Evolutionary conservation across 2,888 invertebrate species (phyloP), one percentile per base, ranked within the genome.

Genomic region (Eucera pruinosa): DNA sequence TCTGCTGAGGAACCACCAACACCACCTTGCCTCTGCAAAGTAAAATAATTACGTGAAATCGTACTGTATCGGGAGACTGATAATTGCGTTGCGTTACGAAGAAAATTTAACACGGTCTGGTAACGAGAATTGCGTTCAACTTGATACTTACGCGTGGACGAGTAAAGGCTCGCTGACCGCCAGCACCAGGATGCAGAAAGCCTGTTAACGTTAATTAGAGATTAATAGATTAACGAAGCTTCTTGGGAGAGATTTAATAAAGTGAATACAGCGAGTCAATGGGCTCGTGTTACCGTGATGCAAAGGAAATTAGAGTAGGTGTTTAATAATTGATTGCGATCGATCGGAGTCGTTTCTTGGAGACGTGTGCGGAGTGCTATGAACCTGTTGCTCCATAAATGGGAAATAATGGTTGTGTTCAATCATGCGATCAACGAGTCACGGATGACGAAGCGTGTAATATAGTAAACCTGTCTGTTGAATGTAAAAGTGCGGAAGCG

Each of bases 1-100:
- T 72, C 27, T 88, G 88, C 7, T 83, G 85, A 3, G 89, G 90
- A 36, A 89, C 74, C 54, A 90, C 65, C 7, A 90, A 64, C 2
- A 90, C 79, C 25, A 90, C 80, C 54, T 87, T 89, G 55, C 88
- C 87, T 15, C 88, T 90, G 50, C 33, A 33, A 27, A 41, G 20
- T 3, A 20, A 58, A 68, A 30, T 41, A 15, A 7, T 58, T 20
- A 39, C 33, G 33, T 27, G 18, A 54, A 54, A 18, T 33, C 18
- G 18, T 33, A 9, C 11, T 3, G 15, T 18, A n/a, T n/a, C 9
- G 2, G 20, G 13, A 36, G n/a, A n/a, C 13, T 41, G 18, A 3
- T 27, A 15, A 18, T 15, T 2, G 7, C 7, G 13, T 33, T 30
- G 13, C 15, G 20, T 30, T 20, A 5, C 15, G n/a, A 25, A 2